Conservation (phyloP, 2,797 vertebrate genomes). For the Lepilemur ruficaudatus region DNA sequence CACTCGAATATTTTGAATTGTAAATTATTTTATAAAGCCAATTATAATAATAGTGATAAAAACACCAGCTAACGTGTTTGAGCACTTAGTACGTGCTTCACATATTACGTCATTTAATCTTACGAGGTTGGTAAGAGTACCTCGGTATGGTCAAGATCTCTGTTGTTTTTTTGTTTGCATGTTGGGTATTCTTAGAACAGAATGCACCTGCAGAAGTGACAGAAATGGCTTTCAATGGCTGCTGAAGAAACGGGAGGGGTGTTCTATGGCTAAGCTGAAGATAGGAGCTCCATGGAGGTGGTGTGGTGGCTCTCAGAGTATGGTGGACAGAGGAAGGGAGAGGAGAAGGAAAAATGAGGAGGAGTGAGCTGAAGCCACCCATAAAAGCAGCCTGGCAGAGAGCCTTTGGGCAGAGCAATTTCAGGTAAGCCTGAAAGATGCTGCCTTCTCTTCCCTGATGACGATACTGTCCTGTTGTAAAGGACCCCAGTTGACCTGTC, state of each 20-base stretch:
- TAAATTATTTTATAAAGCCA: background rate
- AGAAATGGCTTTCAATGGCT: background rate
- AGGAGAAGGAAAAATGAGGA: background rate
- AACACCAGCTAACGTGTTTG: background rate
- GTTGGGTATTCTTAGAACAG: conserved; percentile 43
- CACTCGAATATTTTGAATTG: background rate
- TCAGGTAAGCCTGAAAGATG: background rate
- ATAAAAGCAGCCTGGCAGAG: background rate
- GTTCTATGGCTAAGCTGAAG: background rate
- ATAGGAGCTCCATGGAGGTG: background rate
- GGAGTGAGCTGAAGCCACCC: background rate
- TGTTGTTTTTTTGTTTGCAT: background rate
- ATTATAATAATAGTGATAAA: background rate
- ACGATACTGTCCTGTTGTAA: background rate
- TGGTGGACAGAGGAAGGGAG: background rate
- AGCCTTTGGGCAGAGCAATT: background rate
- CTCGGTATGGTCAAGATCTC: background rate
- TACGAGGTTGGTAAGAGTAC: background rate
- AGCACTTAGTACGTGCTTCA: background rate
- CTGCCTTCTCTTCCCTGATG: background rate
- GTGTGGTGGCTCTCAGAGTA: background rate
- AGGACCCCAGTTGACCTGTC: background rate
- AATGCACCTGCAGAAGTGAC: conserved; percentile 37
- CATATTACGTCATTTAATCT: background rate
- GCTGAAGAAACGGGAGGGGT: background rate